phyloP scores from a whole-genome alignment of 2,113 vertebrate species.

The Otocyon megalotis region DNA sequence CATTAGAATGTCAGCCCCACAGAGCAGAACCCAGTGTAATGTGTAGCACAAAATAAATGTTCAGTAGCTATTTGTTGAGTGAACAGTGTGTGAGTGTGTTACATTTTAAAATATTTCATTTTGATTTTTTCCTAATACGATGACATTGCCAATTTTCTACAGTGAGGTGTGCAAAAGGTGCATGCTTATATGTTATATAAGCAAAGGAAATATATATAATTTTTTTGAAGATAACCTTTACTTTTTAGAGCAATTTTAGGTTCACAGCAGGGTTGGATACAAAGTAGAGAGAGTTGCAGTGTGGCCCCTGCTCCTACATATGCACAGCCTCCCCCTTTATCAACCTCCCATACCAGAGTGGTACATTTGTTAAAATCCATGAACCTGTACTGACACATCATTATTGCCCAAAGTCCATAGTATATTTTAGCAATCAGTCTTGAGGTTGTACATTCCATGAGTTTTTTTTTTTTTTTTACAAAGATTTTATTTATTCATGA shows the following conservation, averaged over 20 bases:
- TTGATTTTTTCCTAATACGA: not conserved
- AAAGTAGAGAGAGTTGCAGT: not conserved
- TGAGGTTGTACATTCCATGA: not conserved
- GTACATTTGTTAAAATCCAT: not conserved
- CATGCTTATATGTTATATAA: not conserved
- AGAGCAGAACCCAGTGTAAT: not conserved
- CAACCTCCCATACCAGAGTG: not conserved
- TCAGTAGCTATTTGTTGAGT: not conserved
- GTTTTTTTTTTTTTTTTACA: no score
- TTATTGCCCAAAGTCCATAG: not conserved
- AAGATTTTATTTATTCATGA: no score
- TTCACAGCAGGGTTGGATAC: not conserved
- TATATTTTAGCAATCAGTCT: not conserved
- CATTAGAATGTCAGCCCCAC: not conserved
- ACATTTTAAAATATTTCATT: not conserved
- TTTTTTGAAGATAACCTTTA: not conserved
- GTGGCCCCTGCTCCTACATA: no score
- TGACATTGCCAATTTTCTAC: not conserved
- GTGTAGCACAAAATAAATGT: not conserved
- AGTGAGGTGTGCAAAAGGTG: not conserved
- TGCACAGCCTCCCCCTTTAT: not conserved
- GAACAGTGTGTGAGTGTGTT: not conserved
- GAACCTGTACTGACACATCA: not conserved
- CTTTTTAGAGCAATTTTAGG: not conserved
- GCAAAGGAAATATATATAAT: not conserved